phyloP scores from a whole-genome alignment of 2,797 vertebrate genomes.

The Tokudaia muenninki region DNA sequence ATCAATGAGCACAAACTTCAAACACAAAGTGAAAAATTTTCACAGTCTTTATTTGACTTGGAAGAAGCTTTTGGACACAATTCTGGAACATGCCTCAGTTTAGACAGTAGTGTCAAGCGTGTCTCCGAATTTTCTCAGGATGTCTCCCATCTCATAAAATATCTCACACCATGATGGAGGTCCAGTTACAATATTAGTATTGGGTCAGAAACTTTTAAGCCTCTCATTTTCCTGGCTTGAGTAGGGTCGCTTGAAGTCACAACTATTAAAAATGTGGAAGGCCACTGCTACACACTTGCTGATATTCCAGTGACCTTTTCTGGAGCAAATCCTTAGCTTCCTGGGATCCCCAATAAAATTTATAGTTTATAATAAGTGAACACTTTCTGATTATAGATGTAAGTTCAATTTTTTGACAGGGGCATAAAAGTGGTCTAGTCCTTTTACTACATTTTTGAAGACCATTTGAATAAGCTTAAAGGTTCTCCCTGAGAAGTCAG shows the following conservation, averaged over 20 bases:
- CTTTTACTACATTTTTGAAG: slow-evolving; percentile 12
- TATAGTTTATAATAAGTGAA: background rate
- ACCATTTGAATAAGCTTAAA: background rate
- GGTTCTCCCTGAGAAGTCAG: background rate
- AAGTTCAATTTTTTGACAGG: background rate
- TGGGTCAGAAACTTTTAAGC: background rate
- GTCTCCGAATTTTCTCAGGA: background rate
- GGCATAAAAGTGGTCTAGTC: background rate
- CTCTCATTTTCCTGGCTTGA: background rate
- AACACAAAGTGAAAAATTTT: background rate
- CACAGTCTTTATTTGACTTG: background rate
- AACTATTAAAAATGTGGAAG: background rate
- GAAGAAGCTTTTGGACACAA: background rate
- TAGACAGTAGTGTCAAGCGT: background rate
- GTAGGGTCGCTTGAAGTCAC: background rate
- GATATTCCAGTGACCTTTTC: background rate
- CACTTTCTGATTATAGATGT: background rate
- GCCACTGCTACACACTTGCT: background rate
- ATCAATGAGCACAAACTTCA: background rate
- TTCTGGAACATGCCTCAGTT: background rate
- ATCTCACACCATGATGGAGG: background rate
- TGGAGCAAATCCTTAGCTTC: background rate
- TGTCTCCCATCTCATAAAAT: background rate
- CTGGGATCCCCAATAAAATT: background rate
- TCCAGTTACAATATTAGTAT: background rate